Percentiles rank a stretch among this genome's conserved stretches.
phyloP scores from a whole-genome alignment of 2,113 vertebrate species.

The Paratilapia polleni region DNA sequence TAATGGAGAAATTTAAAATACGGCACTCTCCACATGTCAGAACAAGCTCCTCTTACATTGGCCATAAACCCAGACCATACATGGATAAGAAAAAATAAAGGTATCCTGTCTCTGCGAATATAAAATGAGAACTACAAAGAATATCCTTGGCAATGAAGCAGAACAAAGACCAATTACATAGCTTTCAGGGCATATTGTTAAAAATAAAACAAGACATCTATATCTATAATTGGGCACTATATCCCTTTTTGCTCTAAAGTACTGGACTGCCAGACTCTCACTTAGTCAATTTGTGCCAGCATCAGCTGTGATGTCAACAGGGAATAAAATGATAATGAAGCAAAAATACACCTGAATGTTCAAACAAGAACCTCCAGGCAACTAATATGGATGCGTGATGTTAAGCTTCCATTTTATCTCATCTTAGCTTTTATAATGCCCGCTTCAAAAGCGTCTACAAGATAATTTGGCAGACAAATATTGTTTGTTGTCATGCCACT shows the following conservation, averaged over 20 bases:
- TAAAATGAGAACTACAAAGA: not conserved
- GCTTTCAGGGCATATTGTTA: constrained; percentile 17
- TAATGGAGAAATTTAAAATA: not conserved
- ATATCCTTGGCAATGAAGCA: constrained; percentile 7
- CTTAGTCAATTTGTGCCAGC: constrained; percentile 38
- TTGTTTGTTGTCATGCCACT: constrained; percentile 48
- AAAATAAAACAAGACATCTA: constrained; percentile 44
- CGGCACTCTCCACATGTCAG: not conserved
- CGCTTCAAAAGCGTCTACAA: constrained; percentile 30
- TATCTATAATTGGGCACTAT: constrained; percentile 33
- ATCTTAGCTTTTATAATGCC: constrained; percentile 19
- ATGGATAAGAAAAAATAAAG: not conserved
- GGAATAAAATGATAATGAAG: constrained; percentile 35
- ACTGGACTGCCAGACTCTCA: constrained; percentile 1
- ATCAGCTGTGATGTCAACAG: constrained; percentile 46
- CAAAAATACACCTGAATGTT: constrained; percentile 34
- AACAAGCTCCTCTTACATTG: not conserved
- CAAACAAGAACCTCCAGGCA: constrained; percentile 12
- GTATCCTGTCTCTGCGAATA: not conserved
- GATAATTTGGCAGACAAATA: constrained; percentile 54
- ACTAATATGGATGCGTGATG: not conserved
- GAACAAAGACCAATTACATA: constrained; percentile 14
- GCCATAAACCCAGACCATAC: not conserved
- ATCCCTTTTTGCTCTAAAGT: constrained; percentile 25
- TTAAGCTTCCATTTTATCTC: constrained; percentile 39